Evolutionary conservation across 2,888 invertebrate species (phyloP).

Genomic region (Hydraecia micacea): DNA sequence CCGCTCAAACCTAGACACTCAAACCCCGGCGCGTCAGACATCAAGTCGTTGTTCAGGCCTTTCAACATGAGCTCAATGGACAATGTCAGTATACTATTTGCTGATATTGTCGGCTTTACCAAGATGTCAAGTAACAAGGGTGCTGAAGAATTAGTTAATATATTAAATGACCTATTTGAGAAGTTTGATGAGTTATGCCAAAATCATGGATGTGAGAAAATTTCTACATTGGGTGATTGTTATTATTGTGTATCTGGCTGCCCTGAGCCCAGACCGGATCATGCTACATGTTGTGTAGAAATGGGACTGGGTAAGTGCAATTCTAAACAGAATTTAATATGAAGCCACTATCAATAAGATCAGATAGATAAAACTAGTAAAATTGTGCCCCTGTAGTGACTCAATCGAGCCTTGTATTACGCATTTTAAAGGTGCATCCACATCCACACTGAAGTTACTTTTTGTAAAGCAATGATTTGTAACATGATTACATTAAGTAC

Average conservation of each 20-base stretch:
- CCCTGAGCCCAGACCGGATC: slow-evolving; percentile 97
- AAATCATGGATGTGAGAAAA: slow-evolving; percentile 98
- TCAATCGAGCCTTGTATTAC: not conserved
- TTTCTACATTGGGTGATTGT: slow-evolving; percentile 98
- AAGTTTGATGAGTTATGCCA: slow-evolving; percentile 97
- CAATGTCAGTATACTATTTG: slow-evolving; percentile 98
- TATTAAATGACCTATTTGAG: slow-evolving; percentile 98
- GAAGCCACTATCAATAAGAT: not conserved
- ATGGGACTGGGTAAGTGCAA: slow-evolving; percentile 95
- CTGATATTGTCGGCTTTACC: slow-evolving; percentile 99
- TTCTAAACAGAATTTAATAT: slow-evolving; percentile 22
- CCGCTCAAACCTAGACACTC: slow-evolving; percentile 86
- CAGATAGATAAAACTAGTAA: slow-evolving; percentile 4
- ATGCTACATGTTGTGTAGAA: slow-evolving; percentile 98
- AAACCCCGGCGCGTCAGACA: slow-evolving; percentile 91
- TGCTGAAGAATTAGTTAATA: slow-evolving; percentile 98
- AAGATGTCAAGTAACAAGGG: slow-evolving; percentile 99
- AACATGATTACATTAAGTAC: too few relatives aligned
- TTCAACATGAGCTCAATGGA: slow-evolving; percentile 99
- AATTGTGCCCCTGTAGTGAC: not conserved
- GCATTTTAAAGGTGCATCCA: not conserved
- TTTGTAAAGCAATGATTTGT: too few relatives aligned
- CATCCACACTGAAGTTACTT: too few relatives aligned
- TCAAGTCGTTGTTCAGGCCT: slow-evolving; percentile 96
- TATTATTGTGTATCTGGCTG: slow-evolving; percentile 99